phyloP scores from a whole-genome alignment of 2,797 vertebrate genomes.

The Molossus molossus region DNA sequence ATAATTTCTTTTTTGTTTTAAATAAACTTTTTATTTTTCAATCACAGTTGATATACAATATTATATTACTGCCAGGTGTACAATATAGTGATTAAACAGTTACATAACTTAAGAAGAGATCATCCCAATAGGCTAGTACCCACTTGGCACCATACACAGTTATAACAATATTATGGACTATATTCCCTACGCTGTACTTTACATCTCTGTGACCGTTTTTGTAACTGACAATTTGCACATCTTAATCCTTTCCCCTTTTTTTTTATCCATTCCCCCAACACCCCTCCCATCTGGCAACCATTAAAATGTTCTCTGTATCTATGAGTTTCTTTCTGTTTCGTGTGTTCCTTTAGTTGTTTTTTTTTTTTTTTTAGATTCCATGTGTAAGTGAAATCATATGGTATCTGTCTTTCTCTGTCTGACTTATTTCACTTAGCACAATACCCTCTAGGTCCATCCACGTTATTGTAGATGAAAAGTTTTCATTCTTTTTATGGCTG shows the following conservation, averaged over 20 bases:
- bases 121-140: background rate
- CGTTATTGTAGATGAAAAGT: background rate
- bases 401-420: background rate
- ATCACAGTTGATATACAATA: background rate
- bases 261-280: background rate
- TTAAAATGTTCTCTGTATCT: background rate
- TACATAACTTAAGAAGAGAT: background rate
- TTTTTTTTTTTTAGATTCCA: background rate
- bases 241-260: background rate
- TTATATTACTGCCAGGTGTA: background rate
- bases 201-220: background rate
- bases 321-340: background rate
- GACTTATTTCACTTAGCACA: background rate
- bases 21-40: background rate
- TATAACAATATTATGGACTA: background rate
- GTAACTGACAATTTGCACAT: background rate
- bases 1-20: background rate
- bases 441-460: background rate
- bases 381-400: background rate
- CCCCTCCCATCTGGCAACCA: background rate
- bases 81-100: background rate
- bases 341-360: background rate
- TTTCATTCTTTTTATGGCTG: background rate
- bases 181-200: background rate
- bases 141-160: background rate